Evolutionary conservation across 1,140 invertebrate species (phyloP).

Genomic region (Saccostrea echinata): DNA sequence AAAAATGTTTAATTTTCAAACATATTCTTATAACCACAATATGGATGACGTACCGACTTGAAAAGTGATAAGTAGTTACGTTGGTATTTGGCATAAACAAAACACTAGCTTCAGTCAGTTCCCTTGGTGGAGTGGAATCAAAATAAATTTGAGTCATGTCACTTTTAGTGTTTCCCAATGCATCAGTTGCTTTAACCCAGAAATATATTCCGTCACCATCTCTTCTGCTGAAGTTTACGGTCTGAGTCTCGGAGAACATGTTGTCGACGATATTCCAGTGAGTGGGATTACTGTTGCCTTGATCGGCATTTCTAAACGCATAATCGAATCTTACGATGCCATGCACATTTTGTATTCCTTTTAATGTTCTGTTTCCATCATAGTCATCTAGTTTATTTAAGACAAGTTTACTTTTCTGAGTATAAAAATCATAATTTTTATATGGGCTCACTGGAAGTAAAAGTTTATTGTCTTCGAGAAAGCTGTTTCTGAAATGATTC

Average conservation of each 20-base stretch:
- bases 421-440: neutral
- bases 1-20: no score
- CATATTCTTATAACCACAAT: no score
- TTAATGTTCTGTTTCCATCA: conserved; percentile 10
- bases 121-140: neutral
- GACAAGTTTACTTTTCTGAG: no score
- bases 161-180: conserved; percentile 9
- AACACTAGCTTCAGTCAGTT: neutral
- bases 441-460: conserved; percentile 4
- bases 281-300: neutral
- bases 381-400: no score
- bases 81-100: neutral
- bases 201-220: conserved; percentile 3
- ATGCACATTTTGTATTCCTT: conserved; percentile 17
- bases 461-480: neutral
- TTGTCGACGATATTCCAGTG: neutral
- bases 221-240: no score
- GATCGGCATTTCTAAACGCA: neutral
- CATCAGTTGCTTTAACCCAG: conserved; percentile 18
- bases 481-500: conserved; percentile 19
- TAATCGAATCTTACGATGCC: conserved; percentile 20
- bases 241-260: neutral
- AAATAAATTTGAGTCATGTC: conserved; percentile 11
- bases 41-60: conserved; percentile 9
- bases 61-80: neutral